phyloP scores from a whole-genome alignment of 2,888 invertebrate genomes.

The Mystacides longicornis region DNA sequence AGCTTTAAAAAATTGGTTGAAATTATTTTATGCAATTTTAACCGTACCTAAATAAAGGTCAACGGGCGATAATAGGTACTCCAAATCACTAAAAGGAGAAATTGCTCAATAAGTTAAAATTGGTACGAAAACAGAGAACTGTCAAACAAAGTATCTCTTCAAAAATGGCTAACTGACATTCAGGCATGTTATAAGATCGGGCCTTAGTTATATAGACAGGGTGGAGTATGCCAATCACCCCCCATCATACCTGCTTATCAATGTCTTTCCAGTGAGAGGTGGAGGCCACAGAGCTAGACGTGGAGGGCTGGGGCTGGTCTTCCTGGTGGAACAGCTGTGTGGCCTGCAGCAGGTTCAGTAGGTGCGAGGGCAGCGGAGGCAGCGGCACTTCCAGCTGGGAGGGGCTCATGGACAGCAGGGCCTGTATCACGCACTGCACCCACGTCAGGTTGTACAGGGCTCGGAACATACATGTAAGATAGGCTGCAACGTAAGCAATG shows the following conservation, averaged over 20 bases:
- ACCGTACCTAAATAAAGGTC: no score
- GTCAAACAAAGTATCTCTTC: no score
- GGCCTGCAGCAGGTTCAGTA: conserved; percentile 28
- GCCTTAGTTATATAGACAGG: no score
- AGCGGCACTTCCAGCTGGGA: conserved; percentile 29
- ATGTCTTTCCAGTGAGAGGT: conserved; percentile 12
- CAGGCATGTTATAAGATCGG: no score
- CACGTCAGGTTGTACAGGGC: conserved; percentile 83
- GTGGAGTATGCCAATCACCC: background rate
- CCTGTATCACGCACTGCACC: conserved; percentile 80
- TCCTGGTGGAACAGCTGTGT: conserved; percentile 29
- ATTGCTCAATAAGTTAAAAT: no score
- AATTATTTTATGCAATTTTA: no score
- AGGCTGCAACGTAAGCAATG: conserved; percentile 64
- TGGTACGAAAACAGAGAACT: no score
- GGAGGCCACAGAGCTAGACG: conserved; percentile 37
- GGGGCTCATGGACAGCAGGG: conserved; percentile 61
- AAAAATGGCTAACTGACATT: no score
- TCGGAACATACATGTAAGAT: conserved; percentile 81
- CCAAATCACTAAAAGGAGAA: no score
- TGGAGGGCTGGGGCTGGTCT: conserved; percentile 31
- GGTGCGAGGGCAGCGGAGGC: conserved; percentile 34
- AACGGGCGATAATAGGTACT: no score
- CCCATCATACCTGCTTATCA: background rate
- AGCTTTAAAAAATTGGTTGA: no score